Conservation (phyloP, 2,888 invertebrate genomes). For the Drosophila villosipedis region DNA sequence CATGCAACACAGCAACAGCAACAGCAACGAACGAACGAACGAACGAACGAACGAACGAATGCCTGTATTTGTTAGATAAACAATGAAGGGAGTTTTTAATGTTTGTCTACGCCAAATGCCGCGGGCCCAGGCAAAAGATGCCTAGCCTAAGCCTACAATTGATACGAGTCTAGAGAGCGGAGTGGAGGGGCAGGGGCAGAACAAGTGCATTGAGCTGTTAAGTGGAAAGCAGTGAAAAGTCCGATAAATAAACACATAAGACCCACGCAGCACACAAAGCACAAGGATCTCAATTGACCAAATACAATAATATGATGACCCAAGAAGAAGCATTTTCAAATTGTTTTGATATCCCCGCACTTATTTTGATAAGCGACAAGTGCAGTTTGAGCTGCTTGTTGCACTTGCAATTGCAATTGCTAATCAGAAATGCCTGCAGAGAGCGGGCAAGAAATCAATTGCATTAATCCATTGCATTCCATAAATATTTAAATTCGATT, state of each 20-base stretch:
- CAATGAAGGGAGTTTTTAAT: conserved; percentile 62
- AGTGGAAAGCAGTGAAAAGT: conserved; percentile 42
- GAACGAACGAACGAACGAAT: conserved; percentile 43
- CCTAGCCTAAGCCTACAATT: conserved; percentile 52
- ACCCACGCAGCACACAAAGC: background rate
- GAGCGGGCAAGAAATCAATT: conserved; percentile 5
- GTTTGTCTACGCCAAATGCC: conserved; percentile 51
- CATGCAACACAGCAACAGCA: conserved; percentile 34
- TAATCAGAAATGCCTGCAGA: conserved; percentile 6
- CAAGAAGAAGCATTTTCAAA: background rate
- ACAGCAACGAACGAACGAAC: background rate
- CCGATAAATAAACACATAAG: conserved; percentile 26
- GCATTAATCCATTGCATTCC: conserved; percentile 12
- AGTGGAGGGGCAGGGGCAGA: conserved; percentile 2
- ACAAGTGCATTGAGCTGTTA: conserved; percentile 59
- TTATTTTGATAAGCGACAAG: background rate
- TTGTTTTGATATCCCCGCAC: background rate
- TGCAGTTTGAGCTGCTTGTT: conserved; percentile 1
- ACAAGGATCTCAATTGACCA: conserved; percentile 4
- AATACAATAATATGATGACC: conserved; percentile 13
- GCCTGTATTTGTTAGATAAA: conserved; percentile 73
- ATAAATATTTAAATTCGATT: conserved; percentile 41
- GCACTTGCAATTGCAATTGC: conserved; percentile 7
- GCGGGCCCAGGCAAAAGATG: background rate
- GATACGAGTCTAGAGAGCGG: background rate